A percentile compares a stretch with the other conserved stretches of the same genome.
phyloP scores from a whole-genome alignment of 2,113 vertebrate genomes.

The Cephalophus harveyi region DNA sequence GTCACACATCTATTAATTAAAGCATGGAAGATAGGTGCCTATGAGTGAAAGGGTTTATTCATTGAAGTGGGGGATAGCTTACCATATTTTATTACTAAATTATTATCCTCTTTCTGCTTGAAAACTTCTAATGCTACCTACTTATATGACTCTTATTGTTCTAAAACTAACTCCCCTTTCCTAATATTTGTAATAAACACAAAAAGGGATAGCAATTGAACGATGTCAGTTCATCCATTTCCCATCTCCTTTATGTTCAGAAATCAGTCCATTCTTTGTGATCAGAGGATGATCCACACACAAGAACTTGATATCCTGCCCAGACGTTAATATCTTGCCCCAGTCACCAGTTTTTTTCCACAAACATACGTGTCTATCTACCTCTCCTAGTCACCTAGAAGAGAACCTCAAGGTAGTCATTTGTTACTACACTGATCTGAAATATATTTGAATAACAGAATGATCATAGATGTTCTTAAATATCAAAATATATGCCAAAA shows the following conservation, averaged over 20 bases:
- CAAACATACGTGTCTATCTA: neutral
- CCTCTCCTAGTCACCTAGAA: neutral
- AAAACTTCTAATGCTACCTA: neutral
- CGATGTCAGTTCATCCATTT: neutral
- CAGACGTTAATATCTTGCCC: neutral
- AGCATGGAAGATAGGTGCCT: neutral
- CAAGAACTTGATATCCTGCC: neutral
- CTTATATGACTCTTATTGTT: neutral
- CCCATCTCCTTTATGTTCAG: neutral
- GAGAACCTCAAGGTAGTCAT: neutral
- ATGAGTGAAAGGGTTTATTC: neutral
- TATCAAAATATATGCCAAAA: neutral
- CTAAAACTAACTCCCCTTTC: neutral
- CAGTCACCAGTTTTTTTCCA: neutral
- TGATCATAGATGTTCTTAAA: neutral
- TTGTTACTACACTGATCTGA: neutral
- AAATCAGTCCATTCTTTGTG: neutral
- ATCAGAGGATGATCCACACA: neutral
- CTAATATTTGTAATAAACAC: neutral
- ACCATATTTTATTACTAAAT: neutral
- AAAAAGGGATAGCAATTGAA: neutral
- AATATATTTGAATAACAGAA: neutral
- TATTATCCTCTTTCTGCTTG: neutral
- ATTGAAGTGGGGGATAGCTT: neutral
- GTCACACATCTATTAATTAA: neutral